phyloP scores from a whole-genome alignment of 64 coral and sea anemone genomes.

The Acropora tenuis region DNA sequence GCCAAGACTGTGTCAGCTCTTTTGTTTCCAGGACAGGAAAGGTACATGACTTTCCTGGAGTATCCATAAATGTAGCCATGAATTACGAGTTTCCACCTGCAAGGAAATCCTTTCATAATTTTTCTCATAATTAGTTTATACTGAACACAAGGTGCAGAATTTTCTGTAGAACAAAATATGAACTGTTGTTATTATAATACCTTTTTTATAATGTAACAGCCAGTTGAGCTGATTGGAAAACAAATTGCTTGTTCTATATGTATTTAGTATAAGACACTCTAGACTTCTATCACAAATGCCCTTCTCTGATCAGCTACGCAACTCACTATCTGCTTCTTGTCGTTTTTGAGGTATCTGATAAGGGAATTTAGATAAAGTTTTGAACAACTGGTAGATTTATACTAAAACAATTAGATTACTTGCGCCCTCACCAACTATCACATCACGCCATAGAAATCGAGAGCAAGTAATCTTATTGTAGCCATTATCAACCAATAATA shows the following conservation, averaged over 20 bases:
- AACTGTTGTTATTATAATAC: neutral
- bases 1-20: conserved; percentile 50
- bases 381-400: too few species aligned
- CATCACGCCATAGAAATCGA: too few species aligned
- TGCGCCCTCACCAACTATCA: too few species aligned
- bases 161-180: neutral
- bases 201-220: neutral
- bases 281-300: too few species aligned
- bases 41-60: conserved; percentile 61
- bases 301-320: too few species aligned
- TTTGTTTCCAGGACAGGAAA: conserved; percentile 51
- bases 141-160: neutral
- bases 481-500: neutral
- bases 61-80: conserved; percentile 55
- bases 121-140: conserved; percentile 43
- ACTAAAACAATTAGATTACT: too few species aligned
- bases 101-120: conserved; percentile 4
- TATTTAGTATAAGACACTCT: too few species aligned
- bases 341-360: too few species aligned
- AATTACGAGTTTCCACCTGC: conserved; percentile 47
- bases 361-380: too few species aligned
- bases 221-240: conserved; percentile 14
- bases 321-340: too few species aligned
- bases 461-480: neutral
- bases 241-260: conserved; percentile 19